Evolutionary conservation across 2,797 vertebrate genomes (phyloP).

Genomic region (Catostomus latipinnis): DNA sequence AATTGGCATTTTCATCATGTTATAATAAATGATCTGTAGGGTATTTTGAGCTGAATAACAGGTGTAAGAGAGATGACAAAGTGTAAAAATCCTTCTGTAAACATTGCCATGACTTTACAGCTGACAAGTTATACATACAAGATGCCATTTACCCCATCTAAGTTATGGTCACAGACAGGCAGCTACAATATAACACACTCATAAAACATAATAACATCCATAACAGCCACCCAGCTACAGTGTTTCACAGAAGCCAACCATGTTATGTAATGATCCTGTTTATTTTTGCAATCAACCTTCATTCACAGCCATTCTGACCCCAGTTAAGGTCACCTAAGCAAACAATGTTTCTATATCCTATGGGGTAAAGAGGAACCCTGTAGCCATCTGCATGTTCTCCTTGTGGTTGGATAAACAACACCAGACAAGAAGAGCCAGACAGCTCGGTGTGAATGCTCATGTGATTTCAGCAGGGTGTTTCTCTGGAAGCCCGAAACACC

Average conservation of each 20-base stretch:
- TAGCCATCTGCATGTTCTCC: constrained; percentile 7
- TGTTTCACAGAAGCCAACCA: constrained; percentile 8
- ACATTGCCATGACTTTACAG: constrained; percentile 8
- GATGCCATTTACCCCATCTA: not conserved
- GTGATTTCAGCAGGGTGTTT: constrained; percentile 21
- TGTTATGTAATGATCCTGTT: constrained; percentile 9
- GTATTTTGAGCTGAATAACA: not conserved
- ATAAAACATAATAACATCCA: not conserved
- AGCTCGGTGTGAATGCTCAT: constrained; percentile 5
- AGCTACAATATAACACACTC: not conserved
- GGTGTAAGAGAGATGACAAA: not conserved
- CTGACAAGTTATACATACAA: constrained; percentile 22
- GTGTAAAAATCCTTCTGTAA: constrained; percentile 11
- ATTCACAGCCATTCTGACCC: constrained; percentile 21
- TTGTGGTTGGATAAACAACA: not conserved
- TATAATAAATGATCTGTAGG: no score
- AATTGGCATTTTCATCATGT: no score
- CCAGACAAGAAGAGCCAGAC: constrained; percentile 14
- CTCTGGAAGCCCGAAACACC: constrained; percentile 12
- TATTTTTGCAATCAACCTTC: constrained; percentile 30
- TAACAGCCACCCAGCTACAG: not conserved
- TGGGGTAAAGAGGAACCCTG: constrained; percentile 17
- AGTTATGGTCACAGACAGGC: not conserved
- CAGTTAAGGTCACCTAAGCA: constrained; percentile 42
- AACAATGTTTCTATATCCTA: constrained; percentile 16